Evolutionary conservation across 2,888 invertebrate species (phyloP).

Genomic region (Orthosia incerta): DNA sequence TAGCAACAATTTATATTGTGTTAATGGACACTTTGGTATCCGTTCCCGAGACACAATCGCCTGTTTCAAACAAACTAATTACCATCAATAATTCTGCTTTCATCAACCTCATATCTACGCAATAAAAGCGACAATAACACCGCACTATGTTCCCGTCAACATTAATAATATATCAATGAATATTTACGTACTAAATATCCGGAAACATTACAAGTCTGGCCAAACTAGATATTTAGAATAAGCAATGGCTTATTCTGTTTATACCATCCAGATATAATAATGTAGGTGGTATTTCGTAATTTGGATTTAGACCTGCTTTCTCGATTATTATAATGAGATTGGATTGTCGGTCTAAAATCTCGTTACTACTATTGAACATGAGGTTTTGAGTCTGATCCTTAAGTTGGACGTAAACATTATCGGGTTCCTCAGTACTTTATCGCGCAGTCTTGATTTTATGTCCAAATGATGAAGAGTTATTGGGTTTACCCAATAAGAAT

Average conservation of each 20-base stretch:
- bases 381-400: background rate
- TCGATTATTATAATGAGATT: constrained; percentile 29
- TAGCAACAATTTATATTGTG: background rate
- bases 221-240: constrained; percentile 48
- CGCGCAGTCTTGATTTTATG: no score
- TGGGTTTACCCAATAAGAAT: no score
- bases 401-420: background rate
- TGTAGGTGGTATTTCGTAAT: constrained; percentile 28
- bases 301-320: constrained; percentile 21
- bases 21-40: background rate
- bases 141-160: constrained; percentile 46
- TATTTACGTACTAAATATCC: constrained; percentile 49
- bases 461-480: no score
- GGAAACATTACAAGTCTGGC: constrained; percentile 31
- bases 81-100: constrained; percentile 26
- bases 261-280: constrained; percentile 38
- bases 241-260: constrained; percentile 33
- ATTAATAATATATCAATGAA: constrained; percentile 55
- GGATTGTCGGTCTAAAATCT: background rate
- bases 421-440: background rate
- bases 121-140: constrained; percentile 37
- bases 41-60: background rate
- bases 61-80: constrained; percentile 25
- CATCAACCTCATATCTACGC: constrained; percentile 29
- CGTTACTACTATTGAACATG: background rate